Evolutionary conservation across 2,888 invertebrate species (phyloP), one percentile per base, ranked within the genome.

Genomic region (Drosophila mayaguana): DNA sequence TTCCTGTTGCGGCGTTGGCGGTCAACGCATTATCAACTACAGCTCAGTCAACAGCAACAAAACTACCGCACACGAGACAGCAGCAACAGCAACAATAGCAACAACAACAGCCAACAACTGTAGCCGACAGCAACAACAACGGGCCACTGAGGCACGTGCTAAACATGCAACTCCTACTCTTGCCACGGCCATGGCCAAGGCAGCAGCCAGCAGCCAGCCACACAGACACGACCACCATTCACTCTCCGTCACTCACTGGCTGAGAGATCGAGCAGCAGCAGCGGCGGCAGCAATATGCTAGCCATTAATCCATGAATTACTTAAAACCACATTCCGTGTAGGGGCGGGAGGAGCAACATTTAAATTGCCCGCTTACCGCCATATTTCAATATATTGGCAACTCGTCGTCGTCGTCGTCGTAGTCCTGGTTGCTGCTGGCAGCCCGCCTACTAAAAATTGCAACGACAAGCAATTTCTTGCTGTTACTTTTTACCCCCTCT

Each of bases 131-230:
- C 57, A 51, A 46, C 59, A 75, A 32, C 66, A 75, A 59, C 45
- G 64, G 40, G 40, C 66, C 55, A 55, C 66, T 66, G 69, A 88
- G 90, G 86, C 90, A 86, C 86, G 90, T 86, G 90, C 90, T 89
- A 88, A 88, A 89, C 85, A 89, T 86, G 85, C 90, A 86, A 86
- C 89, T 86, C 89, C 85, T 85, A 86, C 90, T 89, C 88, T 88
- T 84, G 69, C 77, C 85, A 81, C 89, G 74, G 74, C 74, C 78
- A 70, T 70, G 65, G 64, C 73, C 66, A 46, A 45, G 28, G 14
- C 60, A 14, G 42, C 50, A 40, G 45, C 57, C 61, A 38, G 32
- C 57, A 57, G 51, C 46, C 22, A 36, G 53, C 53, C 36, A 53
- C 42, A 38, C 81, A 75, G 87, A 84, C 80, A 77, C 89, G 81